Evolutionary conservation across 2,888 invertebrate species (phyloP), one percentile per base, ranked within the genome.

Genomic region (Drosophila quinaria): DNA sequence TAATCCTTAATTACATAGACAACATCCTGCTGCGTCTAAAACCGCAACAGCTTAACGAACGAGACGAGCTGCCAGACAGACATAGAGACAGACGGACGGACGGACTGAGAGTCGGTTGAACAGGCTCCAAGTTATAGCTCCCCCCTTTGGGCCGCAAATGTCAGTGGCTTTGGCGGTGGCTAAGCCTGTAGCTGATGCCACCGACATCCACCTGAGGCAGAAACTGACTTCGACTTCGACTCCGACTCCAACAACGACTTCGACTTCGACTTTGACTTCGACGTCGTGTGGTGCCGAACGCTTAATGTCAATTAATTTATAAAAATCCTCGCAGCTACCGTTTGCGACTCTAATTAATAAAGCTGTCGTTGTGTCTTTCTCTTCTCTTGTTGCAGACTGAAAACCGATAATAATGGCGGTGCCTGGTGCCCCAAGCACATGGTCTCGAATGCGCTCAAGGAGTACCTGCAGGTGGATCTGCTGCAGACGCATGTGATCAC

Each of bases 351-450:
- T 81, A 76, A 84, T 89, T 89, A 89, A 84, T 81, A 80, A 86
- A 78, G 75, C 70, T 70, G 60, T 77, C 47, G 25, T 50, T 54
- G 17, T 37, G 15, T 33, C 41, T 49, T n/a, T 37, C 8, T 19
- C 4, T 37, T 0, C 31, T 74, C 4, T 37, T 0, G 25, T 74
- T 92, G 72, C 94, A 97, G 97, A 93, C 94, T 97, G 86, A 95
- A 96, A 85, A 95, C 95, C 88, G 96, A 97, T 92, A 94, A 94
- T 87, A 95, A 95, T 87, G 96, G 97, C 52, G 97, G 97, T 54
- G 97, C 97, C 29, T 97, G 97, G 97, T 97, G 97, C 93, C 97
- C 97, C 47, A 94, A 95, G 86, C 94, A 95, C 83, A 95, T 95
- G 94, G 95, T 96, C 69, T 95, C 95, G 60, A 94, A 94, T 78